Conservation (phyloP, 2,113 vertebrate species). For the Nymphicus hollandicus region DNA sequence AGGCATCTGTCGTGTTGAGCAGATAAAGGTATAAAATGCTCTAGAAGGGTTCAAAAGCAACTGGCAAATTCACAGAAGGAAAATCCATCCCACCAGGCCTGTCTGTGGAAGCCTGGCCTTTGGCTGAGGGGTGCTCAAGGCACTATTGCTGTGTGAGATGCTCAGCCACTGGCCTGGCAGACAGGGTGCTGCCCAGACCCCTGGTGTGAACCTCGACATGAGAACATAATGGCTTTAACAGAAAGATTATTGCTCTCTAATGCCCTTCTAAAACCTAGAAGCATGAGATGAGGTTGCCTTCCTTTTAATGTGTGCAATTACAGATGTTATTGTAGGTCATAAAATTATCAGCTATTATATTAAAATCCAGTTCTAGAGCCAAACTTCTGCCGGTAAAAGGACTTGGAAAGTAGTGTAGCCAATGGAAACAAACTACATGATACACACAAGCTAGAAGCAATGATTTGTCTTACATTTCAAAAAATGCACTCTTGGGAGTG, state of each 20-base stretch:
- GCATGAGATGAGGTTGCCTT: not conserved
- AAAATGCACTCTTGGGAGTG: fast-evolving
- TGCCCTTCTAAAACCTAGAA: not conserved
- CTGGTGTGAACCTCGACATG: not conserved
- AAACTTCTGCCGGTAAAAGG: not conserved
- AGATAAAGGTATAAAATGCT: not conserved
- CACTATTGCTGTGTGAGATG: fast-evolving
- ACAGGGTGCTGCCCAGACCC: not conserved
- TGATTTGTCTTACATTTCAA: not conserved
- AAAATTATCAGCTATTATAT: not conserved
- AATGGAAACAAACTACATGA: not conserved
- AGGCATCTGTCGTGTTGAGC: not conserved
- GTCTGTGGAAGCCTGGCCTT: not conserved
- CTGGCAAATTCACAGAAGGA: not conserved
- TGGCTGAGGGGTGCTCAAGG: fast-evolving
- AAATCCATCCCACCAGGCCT: not conserved
- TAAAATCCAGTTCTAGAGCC: not conserved
- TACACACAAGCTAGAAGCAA: not conserved
- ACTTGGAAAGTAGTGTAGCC: not conserved
- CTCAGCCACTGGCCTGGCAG: not conserved
- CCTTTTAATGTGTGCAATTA: not conserved
- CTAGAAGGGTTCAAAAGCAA: not conserved
- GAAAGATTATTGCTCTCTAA: not conserved
- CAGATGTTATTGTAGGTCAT: not conserved
- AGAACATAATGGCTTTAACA: not conserved